Conservation (phyloP, 2,888 invertebrate genomes). For the Gandaritis pyraliata region DNA sequence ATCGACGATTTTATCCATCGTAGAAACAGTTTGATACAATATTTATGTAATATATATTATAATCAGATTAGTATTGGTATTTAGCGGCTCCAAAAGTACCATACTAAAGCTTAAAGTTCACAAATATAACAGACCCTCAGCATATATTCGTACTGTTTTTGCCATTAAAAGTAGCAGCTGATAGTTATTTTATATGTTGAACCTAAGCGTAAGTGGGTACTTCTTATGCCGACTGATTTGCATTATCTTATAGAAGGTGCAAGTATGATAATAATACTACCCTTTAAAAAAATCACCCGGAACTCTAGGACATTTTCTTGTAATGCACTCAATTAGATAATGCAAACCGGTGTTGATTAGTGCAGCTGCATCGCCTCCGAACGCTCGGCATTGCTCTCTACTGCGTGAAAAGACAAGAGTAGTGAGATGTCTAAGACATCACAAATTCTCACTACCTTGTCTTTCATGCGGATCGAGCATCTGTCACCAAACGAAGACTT, state of each 20-base stretch:
- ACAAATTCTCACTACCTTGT: constrained; percentile 97
- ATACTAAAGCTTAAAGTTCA: constrained; percentile 4
- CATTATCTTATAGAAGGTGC: constrained; percentile 9
- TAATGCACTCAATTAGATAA: constrained; percentile 2
- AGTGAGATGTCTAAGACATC: constrained; percentile 94
- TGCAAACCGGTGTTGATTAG: constrained; percentile 7
- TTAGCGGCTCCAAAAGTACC: constrained; percentile 4
- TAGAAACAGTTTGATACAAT: neutral
- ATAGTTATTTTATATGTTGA: constrained; percentile 3
- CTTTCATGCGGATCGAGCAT: constrained; percentile 93
- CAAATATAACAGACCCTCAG: neutral
- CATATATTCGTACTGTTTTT: neutral
- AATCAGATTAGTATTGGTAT: constrained; percentile 4
- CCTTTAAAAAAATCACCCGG: no score
- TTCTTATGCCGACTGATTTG: constrained; percentile 6
- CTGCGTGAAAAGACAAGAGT: constrained; percentile 98
- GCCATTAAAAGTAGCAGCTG: neutral
- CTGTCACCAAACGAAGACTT: constrained; percentile 48
- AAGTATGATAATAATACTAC: neutral
- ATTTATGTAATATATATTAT: constrained; percentile 3
- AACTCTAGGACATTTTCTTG: no score
- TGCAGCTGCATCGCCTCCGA: constrained; percentile 26
- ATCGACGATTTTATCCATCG: neutral
- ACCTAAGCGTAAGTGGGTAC: constrained; percentile 5
- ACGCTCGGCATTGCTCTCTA: constrained; percentile 67